These are phyloP conservation scores for Catostylus mosaicus DNA, from an alignment of 30 jellyfish, hydroid and myxozoan species.

Conservation along the genomic window DNA sequence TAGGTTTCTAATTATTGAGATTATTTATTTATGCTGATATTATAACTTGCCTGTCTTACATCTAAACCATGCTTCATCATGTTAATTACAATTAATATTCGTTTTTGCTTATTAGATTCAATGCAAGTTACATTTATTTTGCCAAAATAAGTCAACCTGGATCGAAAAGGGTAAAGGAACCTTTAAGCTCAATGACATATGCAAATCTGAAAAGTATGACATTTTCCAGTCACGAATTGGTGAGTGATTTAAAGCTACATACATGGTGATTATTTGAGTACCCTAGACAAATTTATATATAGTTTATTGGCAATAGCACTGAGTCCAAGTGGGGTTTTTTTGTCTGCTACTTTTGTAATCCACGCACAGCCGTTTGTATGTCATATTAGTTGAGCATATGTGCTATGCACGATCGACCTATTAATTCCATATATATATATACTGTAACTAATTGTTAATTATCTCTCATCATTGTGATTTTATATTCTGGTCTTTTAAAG, in stretches of 20 bases:
- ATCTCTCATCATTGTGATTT: too few species aligned
- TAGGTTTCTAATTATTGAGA: background rate
- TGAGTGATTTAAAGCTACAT: constrained; percentile 39
- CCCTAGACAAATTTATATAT: too few species aligned
- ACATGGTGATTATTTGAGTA: too few species aligned
- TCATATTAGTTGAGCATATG: too few species aligned
- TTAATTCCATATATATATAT: too few species aligned
- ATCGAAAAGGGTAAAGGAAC: constrained; percentile 93
- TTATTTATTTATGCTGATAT: background rate
- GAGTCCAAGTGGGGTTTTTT: too few species aligned
- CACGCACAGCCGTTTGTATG: too few species aligned
- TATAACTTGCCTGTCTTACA: background rate
- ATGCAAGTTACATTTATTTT: constrained; percentile 88
- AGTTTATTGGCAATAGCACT: too few species aligned
- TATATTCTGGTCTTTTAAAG: too few species aligned
- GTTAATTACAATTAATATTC: background rate
- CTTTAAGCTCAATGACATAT: constrained; percentile 87
- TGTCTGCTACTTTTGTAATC: too few species aligned
- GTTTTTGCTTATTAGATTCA: constrained; percentile 59
- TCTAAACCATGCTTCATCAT: background rate
- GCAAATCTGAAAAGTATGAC: constrained; percentile 83
- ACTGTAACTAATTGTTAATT: too few species aligned
- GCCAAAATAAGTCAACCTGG: constrained; percentile 76
- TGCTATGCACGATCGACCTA: too few species aligned
- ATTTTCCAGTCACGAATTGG: constrained; percentile 94